Evolutionary conservation across 2,113 vertebrate species (phyloP), one percentile per base, ranked within the genome.

Genomic region (Rhabdomys dilectus): DNA sequence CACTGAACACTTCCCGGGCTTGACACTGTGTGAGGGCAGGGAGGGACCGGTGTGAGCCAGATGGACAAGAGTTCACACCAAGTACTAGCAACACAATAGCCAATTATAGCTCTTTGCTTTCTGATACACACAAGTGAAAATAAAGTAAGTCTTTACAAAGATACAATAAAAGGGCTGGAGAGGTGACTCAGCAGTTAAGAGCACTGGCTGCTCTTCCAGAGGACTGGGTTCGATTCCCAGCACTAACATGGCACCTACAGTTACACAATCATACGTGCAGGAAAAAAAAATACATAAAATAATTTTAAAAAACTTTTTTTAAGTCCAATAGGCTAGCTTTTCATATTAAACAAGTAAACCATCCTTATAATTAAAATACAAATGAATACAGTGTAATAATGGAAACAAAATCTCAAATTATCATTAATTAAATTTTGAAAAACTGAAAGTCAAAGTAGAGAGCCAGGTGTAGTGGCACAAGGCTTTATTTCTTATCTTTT

Each of bases 321-420:
- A 81, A 56, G 34, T 56, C 56, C 31, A 80, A 36, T 56, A 80
- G 56, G 56, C 17, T 81, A 56, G 24, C n/a, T 81, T 56, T 0
- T 80, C 48, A 56, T 56, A 56, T n/a, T n/a, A 56, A 78, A 36
- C 48, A 51, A 78, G 26, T 53, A 80, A 80, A 53, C 22, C 34
- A 56, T 36, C 77, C 76, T 56, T 80, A 53, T 34, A 78, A 53
- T 53, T 78, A 56, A 53, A 80, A 22, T 56, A 53, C 53, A 80
- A 80, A 56, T 53, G 48, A 78, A 16, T 8, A 88, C 76, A 62
- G 76, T 66, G 11, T 60, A 92, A 91, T 56, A 64, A 81, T 48
- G 3, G 80, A 87, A 95, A 91, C 39, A 64, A 84, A 51, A 91
- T 53, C 53, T 88, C 48, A 92, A 77, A n/a, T 45, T 62, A 72